A percentile compares a stretch with the other conserved stretches of the same genome.
phyloP scores from a whole-genome alignment of 1,140 invertebrate species.

The Epicauta chinensis region DNA sequence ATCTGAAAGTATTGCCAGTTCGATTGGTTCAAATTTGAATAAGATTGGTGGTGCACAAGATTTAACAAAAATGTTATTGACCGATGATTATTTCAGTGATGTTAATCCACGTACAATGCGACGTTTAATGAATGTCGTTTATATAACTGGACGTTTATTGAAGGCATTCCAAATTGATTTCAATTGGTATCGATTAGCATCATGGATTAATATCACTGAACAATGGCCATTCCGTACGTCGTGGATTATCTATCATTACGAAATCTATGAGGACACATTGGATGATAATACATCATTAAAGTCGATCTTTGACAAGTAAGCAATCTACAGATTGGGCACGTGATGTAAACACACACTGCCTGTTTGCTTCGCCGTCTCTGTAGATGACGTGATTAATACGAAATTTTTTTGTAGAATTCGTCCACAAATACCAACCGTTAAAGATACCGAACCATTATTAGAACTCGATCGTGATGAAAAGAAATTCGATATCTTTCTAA shows the following conservation, averaged over 20 bases:
- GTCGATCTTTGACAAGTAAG: constrained; percentile 86
- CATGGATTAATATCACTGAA: constrained; percentile 97
- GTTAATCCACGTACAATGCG: constrained; percentile 96
- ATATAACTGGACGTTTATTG: constrained; percentile 88
- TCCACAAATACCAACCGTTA: constrained; percentile 72
- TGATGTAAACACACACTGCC: too few species aligned
- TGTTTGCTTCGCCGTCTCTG: too few species aligned
- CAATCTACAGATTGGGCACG: background rate
- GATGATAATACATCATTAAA: constrained; percentile 84
- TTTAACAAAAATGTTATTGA: constrained; percentile 79
- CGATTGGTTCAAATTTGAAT: constrained; percentile 81
- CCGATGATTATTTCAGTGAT: constrained; percentile 95
- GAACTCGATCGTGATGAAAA: constrained; percentile 90
- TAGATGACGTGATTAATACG: too few species aligned
- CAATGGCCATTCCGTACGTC: constrained; percentile 97
- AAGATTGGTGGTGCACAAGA: constrained; percentile 63
- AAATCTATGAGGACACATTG: constrained; percentile 78
- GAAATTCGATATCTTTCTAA: constrained; percentile 89
- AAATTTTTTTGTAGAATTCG: constrained; percentile 54
- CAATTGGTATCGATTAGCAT: constrained; percentile 95
- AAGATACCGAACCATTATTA: constrained; percentile 82
- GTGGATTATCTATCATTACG: constrained; percentile 94
- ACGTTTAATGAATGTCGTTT: constrained; percentile 94
- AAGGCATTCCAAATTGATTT: constrained; percentile 99
- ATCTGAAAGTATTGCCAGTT: constrained; percentile 84